Evolutionary conservation across 2,113 vertebrate genomes (phyloP).

Genomic region (Istiophorus platypterus): DNA sequence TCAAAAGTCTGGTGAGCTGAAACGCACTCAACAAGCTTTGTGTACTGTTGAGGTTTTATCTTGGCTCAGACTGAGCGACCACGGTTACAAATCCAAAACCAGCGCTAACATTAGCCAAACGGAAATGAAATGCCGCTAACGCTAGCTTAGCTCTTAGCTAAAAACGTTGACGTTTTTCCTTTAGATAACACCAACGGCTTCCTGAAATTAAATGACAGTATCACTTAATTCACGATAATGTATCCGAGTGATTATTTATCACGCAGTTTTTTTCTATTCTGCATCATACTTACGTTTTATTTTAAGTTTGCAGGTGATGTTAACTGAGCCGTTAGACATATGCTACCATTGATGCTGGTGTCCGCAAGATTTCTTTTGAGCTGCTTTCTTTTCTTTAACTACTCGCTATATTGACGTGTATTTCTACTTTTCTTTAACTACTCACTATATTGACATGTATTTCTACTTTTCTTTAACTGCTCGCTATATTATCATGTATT

Average conservation of each 20-base stretch:
- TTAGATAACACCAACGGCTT: not conserved
- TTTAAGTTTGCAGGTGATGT: not conserved
- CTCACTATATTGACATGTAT: too few species aligned
- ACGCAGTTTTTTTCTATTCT: not conserved
- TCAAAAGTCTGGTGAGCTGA: not conserved
- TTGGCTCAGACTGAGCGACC: not conserved
- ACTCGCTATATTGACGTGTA: too few species aligned
- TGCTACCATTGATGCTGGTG: not conserved
- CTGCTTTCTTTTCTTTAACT: too few species aligned
- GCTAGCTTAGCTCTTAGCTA: constrained; percentile 6
- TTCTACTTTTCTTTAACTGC: not conserved
- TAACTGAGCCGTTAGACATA: not conserved
- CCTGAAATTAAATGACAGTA: not conserved
- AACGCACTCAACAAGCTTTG: not conserved
- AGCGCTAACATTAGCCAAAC: not conserved
- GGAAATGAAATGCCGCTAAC: not conserved
- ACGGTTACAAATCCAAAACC: not conserved
- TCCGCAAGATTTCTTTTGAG: not conserved
- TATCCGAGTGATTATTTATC: too few species aligned
- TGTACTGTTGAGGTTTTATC: not conserved
- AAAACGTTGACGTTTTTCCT: not conserved
- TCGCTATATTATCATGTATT: too few species aligned
- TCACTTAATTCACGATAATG: not conserved
- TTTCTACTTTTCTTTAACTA: too few species aligned
- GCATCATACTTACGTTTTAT: not conserved